phyloP scores from a whole-genome alignment of 1,140 invertebrate genomes.

The Tetramorium parvispinum region DNA sequence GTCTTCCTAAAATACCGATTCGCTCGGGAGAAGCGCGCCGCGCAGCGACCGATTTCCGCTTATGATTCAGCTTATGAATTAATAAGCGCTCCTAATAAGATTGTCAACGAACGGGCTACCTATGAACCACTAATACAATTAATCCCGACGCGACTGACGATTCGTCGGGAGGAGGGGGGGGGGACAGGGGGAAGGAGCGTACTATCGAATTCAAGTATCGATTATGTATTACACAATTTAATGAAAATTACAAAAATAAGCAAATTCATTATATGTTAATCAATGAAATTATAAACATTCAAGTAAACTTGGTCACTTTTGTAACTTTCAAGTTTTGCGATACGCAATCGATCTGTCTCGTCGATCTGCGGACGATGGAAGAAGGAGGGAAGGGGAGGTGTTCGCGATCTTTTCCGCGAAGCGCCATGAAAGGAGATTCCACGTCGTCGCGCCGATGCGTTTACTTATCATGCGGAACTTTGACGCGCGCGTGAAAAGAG shows the following conservation, averaged over 20 bases:
- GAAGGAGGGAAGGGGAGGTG: too few relatives aligned
- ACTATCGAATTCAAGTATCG: background rate
- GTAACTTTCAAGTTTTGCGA: too few relatives aligned
- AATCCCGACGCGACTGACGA: background rate
- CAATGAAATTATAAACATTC: too few relatives aligned
- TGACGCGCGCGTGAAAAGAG: background rate
- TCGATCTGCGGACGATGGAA: too few relatives aligned
- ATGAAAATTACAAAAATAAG: too few relatives aligned
- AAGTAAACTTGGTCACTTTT: too few relatives aligned
- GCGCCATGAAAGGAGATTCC: background rate
- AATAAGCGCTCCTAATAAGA: background rate
- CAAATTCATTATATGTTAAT: too few relatives aligned
- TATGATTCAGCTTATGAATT: background rate
- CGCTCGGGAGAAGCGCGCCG: background rate
- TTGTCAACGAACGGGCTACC: background rate
- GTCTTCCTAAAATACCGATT: background rate
- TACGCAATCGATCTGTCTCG: too few relatives aligned
- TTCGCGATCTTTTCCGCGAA: background rate
- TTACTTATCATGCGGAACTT: conserved; percentile 13
- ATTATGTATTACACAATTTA: too few relatives aligned
- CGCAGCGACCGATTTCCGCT: background rate
- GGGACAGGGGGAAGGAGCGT: too few relatives aligned
- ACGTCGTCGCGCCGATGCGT: too few relatives aligned
- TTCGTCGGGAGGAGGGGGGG: background rate
- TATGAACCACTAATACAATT: background rate